Evolutionary conservation across 2,797 vertebrate species (phyloP).

Genomic region (Myripristis jacobus): DNA sequence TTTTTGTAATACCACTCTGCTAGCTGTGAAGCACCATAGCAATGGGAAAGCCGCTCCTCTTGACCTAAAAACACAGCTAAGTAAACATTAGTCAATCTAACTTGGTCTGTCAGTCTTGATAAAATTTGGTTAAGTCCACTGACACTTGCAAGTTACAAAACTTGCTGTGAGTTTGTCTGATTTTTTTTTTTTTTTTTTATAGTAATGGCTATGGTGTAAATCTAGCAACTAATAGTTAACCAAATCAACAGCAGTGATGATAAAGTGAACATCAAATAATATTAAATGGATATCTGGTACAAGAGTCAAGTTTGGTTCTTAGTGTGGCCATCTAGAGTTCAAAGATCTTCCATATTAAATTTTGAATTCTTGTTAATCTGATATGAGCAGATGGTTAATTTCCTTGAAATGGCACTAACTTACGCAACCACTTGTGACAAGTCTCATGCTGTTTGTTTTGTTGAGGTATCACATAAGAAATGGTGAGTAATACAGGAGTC

Average conservation of each 20-base stretch:
- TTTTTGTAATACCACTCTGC: conserved; percentile 16
- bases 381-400: background rate
- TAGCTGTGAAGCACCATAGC: background rate
- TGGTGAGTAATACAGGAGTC: no score
- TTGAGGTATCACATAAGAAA: no score
- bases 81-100: background rate
- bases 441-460: no score
- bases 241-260: no score
- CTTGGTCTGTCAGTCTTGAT: background rate
- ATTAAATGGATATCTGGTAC: background rate
- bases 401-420: no score
- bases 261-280: background rate
- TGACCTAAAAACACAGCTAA: background rate
- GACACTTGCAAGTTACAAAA: no score
- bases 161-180: no score
- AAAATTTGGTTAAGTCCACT: no score
- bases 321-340: background rate
- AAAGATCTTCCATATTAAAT: background rate
- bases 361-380: background rate
- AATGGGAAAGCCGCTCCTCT: background rate
- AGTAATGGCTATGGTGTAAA: no score
- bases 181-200: no score
- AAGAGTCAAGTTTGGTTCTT: background rate
- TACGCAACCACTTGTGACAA: no score
- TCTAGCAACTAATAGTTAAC: no score